These are phyloP conservation scores for Drosophila anomalata DNA, from an alignment of 2,888 invertebrate genomes.

Conservation along the genomic window DNA sequence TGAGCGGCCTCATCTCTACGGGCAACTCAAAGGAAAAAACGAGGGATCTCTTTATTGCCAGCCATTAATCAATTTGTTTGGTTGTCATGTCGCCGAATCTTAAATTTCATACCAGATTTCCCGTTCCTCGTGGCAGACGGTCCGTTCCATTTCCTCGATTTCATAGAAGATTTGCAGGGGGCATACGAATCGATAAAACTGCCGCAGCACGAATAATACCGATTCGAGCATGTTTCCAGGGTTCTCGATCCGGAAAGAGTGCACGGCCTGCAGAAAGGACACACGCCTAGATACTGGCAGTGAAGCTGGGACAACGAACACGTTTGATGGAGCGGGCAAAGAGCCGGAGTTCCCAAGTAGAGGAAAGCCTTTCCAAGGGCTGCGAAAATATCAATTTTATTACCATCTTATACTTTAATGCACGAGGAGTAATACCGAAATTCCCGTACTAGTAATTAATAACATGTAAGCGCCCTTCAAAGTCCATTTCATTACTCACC, in stretches of 20 bases:
- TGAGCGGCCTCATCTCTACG: slow-evolving; percentile 1
- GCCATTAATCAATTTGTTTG: slow-evolving; percentile 63
- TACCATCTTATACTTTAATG: not conserved
- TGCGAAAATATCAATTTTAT: slow-evolving; percentile 5
- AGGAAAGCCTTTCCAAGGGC: slow-evolving; percentile 45
- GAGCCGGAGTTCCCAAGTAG: slow-evolving; percentile 48
- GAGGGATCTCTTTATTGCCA: slow-evolving; percentile 53
- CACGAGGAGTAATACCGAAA: too few species aligned
- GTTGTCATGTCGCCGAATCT: slow-evolving; percentile 28
- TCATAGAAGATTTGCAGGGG: slow-evolving; percentile 57
- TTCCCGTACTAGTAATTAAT: not conserved
- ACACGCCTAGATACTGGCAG: slow-evolving; percentile 33
- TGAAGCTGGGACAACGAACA: slow-evolving; percentile 20
- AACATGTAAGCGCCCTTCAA: not conserved
- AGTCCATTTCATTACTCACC: slow-evolving; percentile 45
- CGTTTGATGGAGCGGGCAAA: slow-evolving; percentile 42
- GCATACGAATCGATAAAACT: slow-evolving; percentile 55
- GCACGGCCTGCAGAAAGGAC: slow-evolving; percentile 19
- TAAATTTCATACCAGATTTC: slow-evolving; percentile 52
- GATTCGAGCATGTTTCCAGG: slow-evolving; percentile 42
- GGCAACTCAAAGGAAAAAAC: slow-evolving; percentile 23
- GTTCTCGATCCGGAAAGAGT: slow-evolving; percentile 3
- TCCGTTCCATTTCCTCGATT: slow-evolving; percentile 46
- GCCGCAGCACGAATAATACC: slow-evolving; percentile 54
- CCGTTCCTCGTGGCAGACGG: slow-evolving; percentile 2